phyloP scores from a whole-genome alignment of 2,113 vertebrate species.

The human region GRCh38 chrX:29579001-29579500 shows the following conservation, averaged over 20 bases:
- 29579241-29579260: background rate
- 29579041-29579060: background rate
- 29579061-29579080: background rate
- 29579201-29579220: background rate
- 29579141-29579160: background rate
- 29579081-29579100: background rate
- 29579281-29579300: background rate
- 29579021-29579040: background rate
- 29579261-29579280: background rate
- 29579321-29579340: background rate
- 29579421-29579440: conserved; percentile 29
- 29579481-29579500: background rate
- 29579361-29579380: background rate
- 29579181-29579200: background rate
- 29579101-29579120: background rate
- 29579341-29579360: background rate
- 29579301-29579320: conserved; percentile 3
- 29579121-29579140: background rate
- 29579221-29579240: background rate
- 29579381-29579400: background rate
- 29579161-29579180: background rate
- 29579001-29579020: background rate
- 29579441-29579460: conserved; percentile 23
- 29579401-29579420: background rate
- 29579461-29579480: background rate